Evolutionary conservation across 2,797 vertebrate species (phyloP).

Genomic region (Peromyscus aztecus): DNA sequence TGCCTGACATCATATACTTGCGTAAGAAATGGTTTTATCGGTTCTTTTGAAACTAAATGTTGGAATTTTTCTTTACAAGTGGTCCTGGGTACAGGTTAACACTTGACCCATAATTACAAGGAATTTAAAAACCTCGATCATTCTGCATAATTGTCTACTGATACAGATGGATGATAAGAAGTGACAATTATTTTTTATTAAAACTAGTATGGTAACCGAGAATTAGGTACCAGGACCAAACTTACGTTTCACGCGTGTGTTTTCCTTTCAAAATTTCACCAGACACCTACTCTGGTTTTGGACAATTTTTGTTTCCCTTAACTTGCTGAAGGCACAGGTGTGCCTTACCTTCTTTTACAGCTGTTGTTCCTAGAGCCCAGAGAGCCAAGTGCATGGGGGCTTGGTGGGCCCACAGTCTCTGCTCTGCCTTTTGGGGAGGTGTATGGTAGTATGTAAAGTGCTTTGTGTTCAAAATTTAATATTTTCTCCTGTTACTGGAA

Average conservation of each 20-base stretch:
- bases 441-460: not conserved
- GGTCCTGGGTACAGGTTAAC: not conserved
- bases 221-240: not conserved
- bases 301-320: constrained; percentile 22
- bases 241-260: not conserved
- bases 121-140: not conserved
- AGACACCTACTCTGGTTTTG: constrained; percentile 33
- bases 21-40: not conserved
- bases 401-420: not conserved
- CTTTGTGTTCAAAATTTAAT: constrained; percentile 46
- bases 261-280: constrained; percentile 30
- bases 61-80: constrained; percentile 20
- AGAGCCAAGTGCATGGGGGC: not conserved
- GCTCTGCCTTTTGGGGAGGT: not conserved
- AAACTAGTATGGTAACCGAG: not conserved
- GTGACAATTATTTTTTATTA: constrained; percentile 41
- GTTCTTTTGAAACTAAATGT: not conserved
- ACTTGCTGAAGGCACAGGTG: not conserved
- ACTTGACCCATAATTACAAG: not conserved
- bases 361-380: not conserved
- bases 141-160: constrained; percentile 3
- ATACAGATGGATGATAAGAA: not conserved
- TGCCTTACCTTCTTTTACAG: not conserved
- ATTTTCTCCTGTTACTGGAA: constrained; percentile 7
- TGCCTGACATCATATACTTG: not conserved